These are phyloP conservation scores for Heteropelma amictum DNA, from an alignment of 2,888 invertebrate species.

Conservation along the genomic window DNA sequence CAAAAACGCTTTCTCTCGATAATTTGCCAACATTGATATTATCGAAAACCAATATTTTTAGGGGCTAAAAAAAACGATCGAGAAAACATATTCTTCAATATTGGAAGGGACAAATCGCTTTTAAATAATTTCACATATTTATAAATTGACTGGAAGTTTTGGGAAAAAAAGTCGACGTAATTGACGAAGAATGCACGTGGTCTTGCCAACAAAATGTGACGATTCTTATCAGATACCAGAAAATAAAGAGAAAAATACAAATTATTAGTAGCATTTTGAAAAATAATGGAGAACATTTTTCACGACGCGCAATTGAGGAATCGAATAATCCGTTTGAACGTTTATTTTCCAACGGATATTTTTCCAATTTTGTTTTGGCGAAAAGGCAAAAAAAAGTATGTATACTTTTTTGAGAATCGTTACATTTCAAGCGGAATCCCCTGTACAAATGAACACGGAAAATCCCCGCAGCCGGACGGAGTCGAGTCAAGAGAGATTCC, in stretches of 20 bases:
- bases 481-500: constrained; percentile 51
- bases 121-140: too few species aligned
- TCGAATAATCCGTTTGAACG: neutral
- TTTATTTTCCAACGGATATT: neutral
- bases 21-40: too few species aligned
- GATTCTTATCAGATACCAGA: neutral
- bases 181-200: neutral
- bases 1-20: too few species aligned
- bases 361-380: neutral
- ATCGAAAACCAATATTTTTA: too few species aligned
- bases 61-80: too few species aligned
- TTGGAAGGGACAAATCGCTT: too few species aligned
- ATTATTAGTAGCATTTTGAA: too few species aligned
- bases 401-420: too few species aligned
- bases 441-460: neutral
- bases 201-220: neutral
- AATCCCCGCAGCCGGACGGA: constrained; percentile 49
- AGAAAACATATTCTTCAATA: too few species aligned
- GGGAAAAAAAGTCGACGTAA: neutral
- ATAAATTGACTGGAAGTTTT: neutral
- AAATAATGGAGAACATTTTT: too few species aligned
- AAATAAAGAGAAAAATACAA: too few species aligned
- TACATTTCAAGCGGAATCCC: neutral
- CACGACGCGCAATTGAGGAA: too few species aligned
- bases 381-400: neutral